Evolutionary conservation across 2,113 vertebrate genomes (phyloP).

Genomic region (Dolichallabes microphthalmus): DNA sequence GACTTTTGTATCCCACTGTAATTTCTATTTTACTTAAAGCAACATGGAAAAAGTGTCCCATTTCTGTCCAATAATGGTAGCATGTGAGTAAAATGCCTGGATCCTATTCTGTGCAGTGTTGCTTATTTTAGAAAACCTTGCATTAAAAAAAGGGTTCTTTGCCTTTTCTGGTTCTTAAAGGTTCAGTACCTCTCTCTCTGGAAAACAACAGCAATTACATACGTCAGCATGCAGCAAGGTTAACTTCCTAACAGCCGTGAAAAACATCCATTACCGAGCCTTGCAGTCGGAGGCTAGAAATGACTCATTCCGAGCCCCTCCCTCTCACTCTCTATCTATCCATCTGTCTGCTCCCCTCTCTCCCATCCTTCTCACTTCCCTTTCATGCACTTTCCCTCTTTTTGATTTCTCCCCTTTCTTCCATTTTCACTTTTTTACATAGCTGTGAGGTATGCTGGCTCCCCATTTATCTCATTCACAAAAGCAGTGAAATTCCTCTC

Average conservation of each 20-base stretch:
- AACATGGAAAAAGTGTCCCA: not conserved
- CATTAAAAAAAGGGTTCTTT: not conserved
- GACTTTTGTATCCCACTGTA: not conserved
- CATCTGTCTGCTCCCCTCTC: not conserved
- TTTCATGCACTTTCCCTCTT: not conserved
- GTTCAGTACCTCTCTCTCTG: not conserved
- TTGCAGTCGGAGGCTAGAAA: slow-evolving; percentile 1
- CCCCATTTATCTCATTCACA: slow-evolving; percentile 36
- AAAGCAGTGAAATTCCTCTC: slow-evolving; percentile 34
- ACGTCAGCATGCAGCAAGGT: slow-evolving; percentile 42
- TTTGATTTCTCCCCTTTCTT: slow-evolving; percentile 8
- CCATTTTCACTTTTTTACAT: slow-evolving; percentile 24
- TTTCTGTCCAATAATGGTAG: not conserved
- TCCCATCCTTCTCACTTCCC: not conserved
- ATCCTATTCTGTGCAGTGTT: not conserved
- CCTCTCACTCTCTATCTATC: slow-evolving; percentile 14
- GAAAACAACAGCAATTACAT: slow-evolving; percentile 38
- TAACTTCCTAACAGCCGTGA: slow-evolving; percentile 36
- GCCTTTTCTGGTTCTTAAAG: not conserved
- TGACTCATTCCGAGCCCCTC: slow-evolving; percentile 26
- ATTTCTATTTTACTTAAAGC: not conserved
- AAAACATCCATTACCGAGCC: slow-evolving; percentile 33
- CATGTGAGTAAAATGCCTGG: not conserved
- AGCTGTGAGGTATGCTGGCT: slow-evolving; percentile 20
- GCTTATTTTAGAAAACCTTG: not conserved